Evolutionary conservation across 23 tunicate genomes (phyloP), one percentile per base, ranked within the genome.

Genomic region (Halocynthia roretzi): DNA sequence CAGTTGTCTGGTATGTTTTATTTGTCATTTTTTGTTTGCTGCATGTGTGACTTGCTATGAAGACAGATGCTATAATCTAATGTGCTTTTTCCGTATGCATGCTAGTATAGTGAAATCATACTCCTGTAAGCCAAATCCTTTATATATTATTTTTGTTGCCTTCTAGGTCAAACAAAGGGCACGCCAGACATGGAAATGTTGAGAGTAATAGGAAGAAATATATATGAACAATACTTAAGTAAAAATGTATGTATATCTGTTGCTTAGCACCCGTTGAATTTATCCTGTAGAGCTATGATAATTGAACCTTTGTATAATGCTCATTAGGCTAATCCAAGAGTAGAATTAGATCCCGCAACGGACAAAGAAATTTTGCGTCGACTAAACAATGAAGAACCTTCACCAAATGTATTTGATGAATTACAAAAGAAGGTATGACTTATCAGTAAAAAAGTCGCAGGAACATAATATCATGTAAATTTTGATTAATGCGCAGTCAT

Each of bases 401-500:
- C 98, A 18, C 92, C 98, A 0, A 82, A 86, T 83, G 70, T 92
- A 18, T 92, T 92, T 53, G 98, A 92, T 68, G 98, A 92, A 56
- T 76, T 92, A 7, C 98, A 92, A 74, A 67, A 82, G 57, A 92
- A 86, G 77, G 98, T 84, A 7, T 10, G 77, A 12, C 44, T 31
- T 31, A 31, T 31, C 44, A 31, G 44, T 1, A 4, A 31, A 31
- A 31, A 31, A 31, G 44, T 31, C 44, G 44, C 44, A 31, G 1
- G 44, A 31, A 31, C 4, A 31, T 31, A 31, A 31, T 4, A 31
- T 31, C 4, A 4, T 31, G 4, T 31, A 31, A 31, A 31, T 31
- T 31, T 31, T 31, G 44, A 31, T n/a, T n/a, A n/a, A n/a, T n/a
- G n/a, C n/a, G n/a, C n/a, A n/a, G n/a, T n/a, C n/a, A n/a, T n/a